Evolutionary conservation across 1,140 invertebrate species (phyloP).

Genomic region (Ectropis grisescens): DNA sequence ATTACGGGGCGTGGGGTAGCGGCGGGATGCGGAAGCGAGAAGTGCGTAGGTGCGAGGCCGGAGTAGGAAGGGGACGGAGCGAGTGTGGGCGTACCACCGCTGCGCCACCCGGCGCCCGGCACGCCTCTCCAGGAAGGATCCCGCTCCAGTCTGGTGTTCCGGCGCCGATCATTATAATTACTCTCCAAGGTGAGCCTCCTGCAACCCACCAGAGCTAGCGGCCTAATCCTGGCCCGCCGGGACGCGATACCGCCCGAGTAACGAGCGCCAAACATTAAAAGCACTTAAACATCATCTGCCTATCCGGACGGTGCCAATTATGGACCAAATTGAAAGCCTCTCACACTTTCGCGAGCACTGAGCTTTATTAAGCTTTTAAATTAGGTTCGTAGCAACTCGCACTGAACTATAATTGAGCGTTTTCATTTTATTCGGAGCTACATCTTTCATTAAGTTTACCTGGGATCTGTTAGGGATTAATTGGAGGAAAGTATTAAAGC

Average conservation of each 20-base stretch:
- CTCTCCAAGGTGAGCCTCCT: constrained; percentile 64
- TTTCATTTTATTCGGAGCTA: too few relatives aligned
- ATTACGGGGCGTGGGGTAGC: constrained; percentile 56
- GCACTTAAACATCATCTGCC: constrained; percentile 35
- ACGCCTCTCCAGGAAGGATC: constrained; percentile 64
- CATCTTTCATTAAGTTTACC: too few relatives aligned
- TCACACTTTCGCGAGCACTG: constrained; percentile 10
- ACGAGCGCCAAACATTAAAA: constrained; percentile 37
- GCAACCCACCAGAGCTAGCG: constrained; percentile 42
- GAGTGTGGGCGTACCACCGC: constrained; percentile 54
- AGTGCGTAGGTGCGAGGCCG: not conserved
- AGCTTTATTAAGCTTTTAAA: constrained; percentile 23
- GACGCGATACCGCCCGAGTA: constrained; percentile 34
- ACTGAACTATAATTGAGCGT: too few relatives aligned
- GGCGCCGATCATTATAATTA: constrained; percentile 70
- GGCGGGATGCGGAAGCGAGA: constrained; percentile 36
- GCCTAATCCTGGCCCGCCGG: constrained; percentile 52
- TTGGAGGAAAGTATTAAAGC: too few relatives aligned
- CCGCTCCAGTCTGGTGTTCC: constrained; percentile 61
- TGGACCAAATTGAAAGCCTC: constrained; percentile 38
- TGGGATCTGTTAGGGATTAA: too few relatives aligned
- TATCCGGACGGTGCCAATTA: constrained; percentile 42
- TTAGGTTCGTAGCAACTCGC: constrained; percentile 5
- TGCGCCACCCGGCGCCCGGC: constrained; percentile 49
- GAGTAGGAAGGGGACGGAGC: constrained; percentile 21